phyloP scores from a whole-genome alignment of 23 tunicate genomes.

The Ciona savignyi region DNA sequence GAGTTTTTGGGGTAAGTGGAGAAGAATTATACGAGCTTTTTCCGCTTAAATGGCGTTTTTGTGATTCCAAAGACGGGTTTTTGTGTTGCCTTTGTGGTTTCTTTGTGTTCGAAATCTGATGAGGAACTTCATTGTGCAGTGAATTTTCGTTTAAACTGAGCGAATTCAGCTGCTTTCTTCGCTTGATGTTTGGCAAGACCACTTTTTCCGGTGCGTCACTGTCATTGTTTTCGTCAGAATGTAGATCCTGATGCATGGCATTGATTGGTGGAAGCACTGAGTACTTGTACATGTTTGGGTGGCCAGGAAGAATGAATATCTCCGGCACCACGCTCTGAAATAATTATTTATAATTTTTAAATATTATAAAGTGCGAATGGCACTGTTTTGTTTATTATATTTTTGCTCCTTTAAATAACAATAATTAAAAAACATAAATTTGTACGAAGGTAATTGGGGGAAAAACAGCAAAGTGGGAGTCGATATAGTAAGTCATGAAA shows the following conservation, averaged over 20 bases:
- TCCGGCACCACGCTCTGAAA: constrained; percentile 69
- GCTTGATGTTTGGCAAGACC: neutral
- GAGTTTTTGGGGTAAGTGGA: neutral
- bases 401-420: no score
- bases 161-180: neutral
- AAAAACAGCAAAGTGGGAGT: no score
- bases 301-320: constrained; percentile 60
- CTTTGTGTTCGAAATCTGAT: neutral
- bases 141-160: neutral
- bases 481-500: no score
- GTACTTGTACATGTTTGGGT: constrained; percentile 59
- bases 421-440: no score
- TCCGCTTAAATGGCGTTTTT: constrained; percentile 41
- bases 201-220: constrained; percentile 1
- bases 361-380: no score
- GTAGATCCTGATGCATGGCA: constrained; percentile 25
- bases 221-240: constrained; percentile 3
- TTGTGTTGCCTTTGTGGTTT: constrained; percentile 5
- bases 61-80: constrained; percentile 14
- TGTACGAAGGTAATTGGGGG: no score
- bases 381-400: no score
- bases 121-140: neutral
- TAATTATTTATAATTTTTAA: no score
- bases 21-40: constrained; percentile 29
- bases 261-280: constrained; percentile 49